Evolutionary conservation across 2,888 invertebrate genomes (phyloP), one percentile per base, ranked within the genome.

Genomic region (Diarsia rubi): DNA sequence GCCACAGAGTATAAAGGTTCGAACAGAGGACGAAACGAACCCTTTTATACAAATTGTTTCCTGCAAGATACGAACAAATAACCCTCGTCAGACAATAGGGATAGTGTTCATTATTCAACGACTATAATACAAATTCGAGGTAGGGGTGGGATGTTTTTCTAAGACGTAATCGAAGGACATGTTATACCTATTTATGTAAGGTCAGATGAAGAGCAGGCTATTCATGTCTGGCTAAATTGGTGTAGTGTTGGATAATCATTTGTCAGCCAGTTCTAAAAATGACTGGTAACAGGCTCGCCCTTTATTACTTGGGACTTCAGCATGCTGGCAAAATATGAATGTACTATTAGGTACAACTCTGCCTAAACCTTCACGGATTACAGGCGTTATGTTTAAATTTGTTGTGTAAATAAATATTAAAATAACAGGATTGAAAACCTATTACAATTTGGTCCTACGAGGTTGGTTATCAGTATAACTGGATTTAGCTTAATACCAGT

Each of bases 31-130:
- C 76, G 24, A 45, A 37, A 3, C 6, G 19, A 54, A 76, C 69
- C 80, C 76, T 78, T 75, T 74, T 72, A 74, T 45, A 76, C 31
- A 81, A 80, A 73, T 78, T 57, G 70, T 67, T 74, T 81, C 74
- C 65, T 80, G 75, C 75, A 68, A 80, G 84, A 81, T 81, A 79
- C 69, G 31, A 68, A 54, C 54, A 68, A 27, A 83, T 86, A 83
- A 73, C 49, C 85, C 70, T 80, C 42, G 27, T 62, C 69, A 78
- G 67, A 82, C 78, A 79, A 87, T 59, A 77, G 73, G 64, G 80
- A 69, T 80, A 59, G 74, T 62, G 74, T 78, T 78, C 78, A 78
- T 79, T 83, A 85, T 79, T 85, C 69, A 73, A 70, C 68, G 52
- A 75, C 66, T 79, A 75, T 83, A 75, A 80, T 83, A 83, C 69